phyloP scores from a whole-genome alignment of 1,140 invertebrate species.

The Drosophila tsacasi region DNA sequence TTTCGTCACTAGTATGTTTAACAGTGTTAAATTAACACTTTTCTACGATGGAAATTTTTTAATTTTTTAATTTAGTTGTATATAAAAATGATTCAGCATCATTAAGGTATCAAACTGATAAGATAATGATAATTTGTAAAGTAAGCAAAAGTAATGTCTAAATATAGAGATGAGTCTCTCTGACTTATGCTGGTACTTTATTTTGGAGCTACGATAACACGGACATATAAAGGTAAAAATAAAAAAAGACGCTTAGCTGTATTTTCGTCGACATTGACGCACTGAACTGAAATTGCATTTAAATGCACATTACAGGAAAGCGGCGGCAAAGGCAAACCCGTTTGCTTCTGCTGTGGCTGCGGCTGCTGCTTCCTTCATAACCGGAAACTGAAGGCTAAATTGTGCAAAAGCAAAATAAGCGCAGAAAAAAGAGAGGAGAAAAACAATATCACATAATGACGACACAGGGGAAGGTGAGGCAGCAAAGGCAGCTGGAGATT shows the following conservation, averaged over 20 bases:
- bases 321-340: conserved; percentile 18
- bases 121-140: conserved; percentile 24
- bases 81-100: conserved; percentile 11
- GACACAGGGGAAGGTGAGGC: conserved; percentile 30
- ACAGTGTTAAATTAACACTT: not conserved
- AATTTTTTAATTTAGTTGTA: not conserved
- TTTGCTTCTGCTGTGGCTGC: conserved; percentile 8
- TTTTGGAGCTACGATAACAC: conserved; percentile 5
- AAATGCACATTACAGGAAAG: conserved; percentile 67
- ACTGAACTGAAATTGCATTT: conserved; percentile 73
- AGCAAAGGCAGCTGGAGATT: conserved; percentile 48
- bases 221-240: conserved; percentile 10
- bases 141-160: conserved; percentile 11
- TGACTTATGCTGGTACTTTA: conserved; percentile 16
- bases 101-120: conserved; percentile 10
- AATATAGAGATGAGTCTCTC: conserved; percentile 19
- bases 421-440: conserved; percentile 47
- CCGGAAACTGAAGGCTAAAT: conserved; percentile 83
- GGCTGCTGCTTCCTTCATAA: conserved; percentile 78
- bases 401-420: conserved; percentile 66
- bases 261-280: conserved; percentile 68
- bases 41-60: not conserved
- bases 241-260: not conserved
- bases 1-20: not conserved
- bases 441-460: conserved; percentile 48